Conservation (phyloP, 2,113 vertebrate species). For the Corythornis madagascariensis region DNA sequence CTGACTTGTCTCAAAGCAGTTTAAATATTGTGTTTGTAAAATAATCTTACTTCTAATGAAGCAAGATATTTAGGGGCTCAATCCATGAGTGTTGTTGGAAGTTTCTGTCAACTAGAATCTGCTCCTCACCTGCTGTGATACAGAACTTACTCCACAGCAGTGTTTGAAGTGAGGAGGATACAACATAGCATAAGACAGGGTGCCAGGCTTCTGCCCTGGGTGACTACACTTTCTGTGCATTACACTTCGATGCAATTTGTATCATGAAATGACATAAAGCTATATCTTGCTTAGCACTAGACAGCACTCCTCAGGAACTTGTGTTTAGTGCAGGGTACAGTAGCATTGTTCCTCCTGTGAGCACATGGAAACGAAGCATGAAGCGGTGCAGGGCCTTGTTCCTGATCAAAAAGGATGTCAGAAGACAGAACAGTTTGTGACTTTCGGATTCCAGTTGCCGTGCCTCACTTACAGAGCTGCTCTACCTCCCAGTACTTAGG, state of each 20-base stretch:
- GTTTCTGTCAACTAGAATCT: not conserved
- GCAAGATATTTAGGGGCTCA: not conserved
- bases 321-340: rapidly evolving
- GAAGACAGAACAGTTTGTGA: not conserved
- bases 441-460: not conserved
- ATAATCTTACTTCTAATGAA: not conserved
- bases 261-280: not conserved
- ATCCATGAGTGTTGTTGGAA: not conserved
- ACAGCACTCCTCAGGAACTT: not conserved
- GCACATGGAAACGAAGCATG: rapidly evolving
- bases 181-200: not conserved
- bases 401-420: not conserved
- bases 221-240: not conserved
- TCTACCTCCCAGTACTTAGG: not conserved
- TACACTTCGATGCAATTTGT: not conserved
- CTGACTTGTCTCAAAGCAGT: not conserved
- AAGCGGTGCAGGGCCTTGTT: not conserved
- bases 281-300: not conserved
- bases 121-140: not conserved
- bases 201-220: not conserved
- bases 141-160: not conserved
- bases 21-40: slow-evolving; percentile 12
- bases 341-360: rapidly evolving
- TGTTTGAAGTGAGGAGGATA: not conserved
- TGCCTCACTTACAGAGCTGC: not conserved